Conservation (phyloP, 2,797 vertebrate species). For the Phrynocephalus vlangalii region DNA sequence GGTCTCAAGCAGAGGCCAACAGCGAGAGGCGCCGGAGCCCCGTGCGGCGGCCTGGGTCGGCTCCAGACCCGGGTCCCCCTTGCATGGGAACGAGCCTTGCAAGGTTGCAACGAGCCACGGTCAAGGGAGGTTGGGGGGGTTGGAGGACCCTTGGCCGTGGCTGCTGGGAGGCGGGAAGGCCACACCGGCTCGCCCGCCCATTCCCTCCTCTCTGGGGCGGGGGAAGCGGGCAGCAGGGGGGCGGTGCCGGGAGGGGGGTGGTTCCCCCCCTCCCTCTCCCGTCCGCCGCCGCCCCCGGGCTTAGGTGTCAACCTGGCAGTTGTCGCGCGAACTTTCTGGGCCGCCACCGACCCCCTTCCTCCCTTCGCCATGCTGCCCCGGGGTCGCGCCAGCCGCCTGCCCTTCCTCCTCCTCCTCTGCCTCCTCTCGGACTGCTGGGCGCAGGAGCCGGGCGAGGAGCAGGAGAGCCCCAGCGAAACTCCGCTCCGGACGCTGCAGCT, state of each 20-base stretch:
- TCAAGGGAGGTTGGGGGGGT: too few species aligned
- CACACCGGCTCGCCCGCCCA: neutral
- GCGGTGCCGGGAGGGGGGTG: neutral
- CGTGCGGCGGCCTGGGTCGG: too few species aligned
- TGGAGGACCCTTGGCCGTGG: neutral
- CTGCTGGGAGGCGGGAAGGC: neutral
- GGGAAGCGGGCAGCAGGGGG: neutral
- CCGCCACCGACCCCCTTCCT: neutral
- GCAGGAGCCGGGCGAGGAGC: neutral
- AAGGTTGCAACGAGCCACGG: too few species aligned
- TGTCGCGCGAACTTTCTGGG: neutral
- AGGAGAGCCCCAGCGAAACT: conserved; percentile 67
- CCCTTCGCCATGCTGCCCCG: neutral
- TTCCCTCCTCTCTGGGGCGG: neutral
- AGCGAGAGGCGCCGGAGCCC: too few species aligned
- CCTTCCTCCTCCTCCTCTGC: neutral
- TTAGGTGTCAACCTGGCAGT: neutral
- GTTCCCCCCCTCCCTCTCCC: neutral
- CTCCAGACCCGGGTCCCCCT: too few species aligned
- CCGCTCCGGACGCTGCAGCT: conserved; percentile 70
- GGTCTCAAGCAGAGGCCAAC: too few species aligned
- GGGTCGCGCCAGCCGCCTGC: neutral
- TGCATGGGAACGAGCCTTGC: too few species aligned
- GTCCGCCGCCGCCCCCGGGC: neutral
- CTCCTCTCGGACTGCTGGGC: neutral